These are phyloP conservation scores for Muscicapa adusta DNA, from an alignment of 2,113 vertebrate species.

Conservation along the genomic window DNA sequence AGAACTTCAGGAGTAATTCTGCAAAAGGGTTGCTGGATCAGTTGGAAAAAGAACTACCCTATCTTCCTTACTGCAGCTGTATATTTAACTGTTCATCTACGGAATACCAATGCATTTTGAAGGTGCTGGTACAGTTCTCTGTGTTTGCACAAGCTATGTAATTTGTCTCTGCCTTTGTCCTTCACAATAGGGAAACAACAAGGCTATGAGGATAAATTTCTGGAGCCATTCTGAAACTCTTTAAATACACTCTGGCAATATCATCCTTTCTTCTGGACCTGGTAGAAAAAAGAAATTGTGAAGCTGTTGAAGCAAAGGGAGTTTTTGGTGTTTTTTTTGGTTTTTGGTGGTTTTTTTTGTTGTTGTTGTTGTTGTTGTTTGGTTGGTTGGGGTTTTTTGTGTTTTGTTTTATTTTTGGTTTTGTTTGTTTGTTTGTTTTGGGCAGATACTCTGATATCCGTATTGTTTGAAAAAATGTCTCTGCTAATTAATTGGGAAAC, in stretches of 20 bases:
- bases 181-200: not conserved
- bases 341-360: not conserved
- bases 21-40: not conserved
- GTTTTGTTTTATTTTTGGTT: not conserved
- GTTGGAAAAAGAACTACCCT: not conserved
- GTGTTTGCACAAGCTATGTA: not conserved
- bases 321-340: too few relatives aligned
- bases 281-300: not conserved
- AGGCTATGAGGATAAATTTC: not conserved
- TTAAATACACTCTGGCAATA: not conserved
- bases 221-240: not conserved
- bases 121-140: not conserved
- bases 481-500: not conserved
- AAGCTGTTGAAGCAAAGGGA: not conserved
- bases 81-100: not conserved
- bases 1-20: not conserved
- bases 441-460: not conserved
- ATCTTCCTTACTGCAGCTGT: not conserved
- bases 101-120: not conserved
- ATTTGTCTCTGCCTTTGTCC: not conserved
- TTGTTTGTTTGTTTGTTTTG: not conserved
- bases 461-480: not conserved
- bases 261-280: not conserved
- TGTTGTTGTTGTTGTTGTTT: not conserved
- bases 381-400: not conserved